A percentile compares a stretch with the other conserved stretches of the same genome.
phyloP scores from a whole-genome alignment of 1,140 invertebrate genomes.

The Periplaneta americana region DNA sequence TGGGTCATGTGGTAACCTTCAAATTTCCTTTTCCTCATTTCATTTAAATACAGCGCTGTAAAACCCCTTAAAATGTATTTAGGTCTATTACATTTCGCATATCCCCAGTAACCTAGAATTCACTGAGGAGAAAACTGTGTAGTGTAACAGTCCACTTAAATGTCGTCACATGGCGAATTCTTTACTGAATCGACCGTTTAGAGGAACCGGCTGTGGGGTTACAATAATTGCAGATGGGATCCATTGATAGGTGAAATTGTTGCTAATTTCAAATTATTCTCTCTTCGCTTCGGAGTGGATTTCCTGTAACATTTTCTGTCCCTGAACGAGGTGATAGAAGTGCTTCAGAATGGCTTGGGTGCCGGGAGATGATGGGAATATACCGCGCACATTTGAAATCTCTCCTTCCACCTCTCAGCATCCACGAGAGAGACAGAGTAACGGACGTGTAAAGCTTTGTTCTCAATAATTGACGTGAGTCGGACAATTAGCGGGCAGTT shows the following conservation, averaged over 20 bases:
- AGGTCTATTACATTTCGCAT: no score
- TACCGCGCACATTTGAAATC: not conserved
- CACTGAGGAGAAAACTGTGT: no score
- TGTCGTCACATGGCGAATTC: no score
- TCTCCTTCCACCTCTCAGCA: not conserved
- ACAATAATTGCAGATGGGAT: not conserved
- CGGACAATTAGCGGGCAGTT: not conserved
- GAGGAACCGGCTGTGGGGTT: not conserved
- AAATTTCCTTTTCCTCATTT: no score
- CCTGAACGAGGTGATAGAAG: not conserved
- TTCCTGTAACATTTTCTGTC: not conserved
- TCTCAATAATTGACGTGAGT: not conserved
- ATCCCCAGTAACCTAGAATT: no score
- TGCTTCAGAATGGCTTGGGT: not conserved
- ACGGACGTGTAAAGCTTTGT: not conserved
- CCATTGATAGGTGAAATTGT: not conserved
- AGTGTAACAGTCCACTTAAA: no score
- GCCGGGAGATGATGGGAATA: not conserved
- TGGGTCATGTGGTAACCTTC: no score
- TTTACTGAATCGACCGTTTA: not conserved
- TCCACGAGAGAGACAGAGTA: not conserved
- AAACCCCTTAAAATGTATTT: no score
- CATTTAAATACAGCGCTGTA: no score
- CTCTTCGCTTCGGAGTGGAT: not conserved
- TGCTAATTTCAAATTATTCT: not conserved